These are phyloP conservation scores for Agonopterix subpropinquella DNA, from an alignment of 2,888 invertebrate species.

Conservation along the genomic window DNA sequence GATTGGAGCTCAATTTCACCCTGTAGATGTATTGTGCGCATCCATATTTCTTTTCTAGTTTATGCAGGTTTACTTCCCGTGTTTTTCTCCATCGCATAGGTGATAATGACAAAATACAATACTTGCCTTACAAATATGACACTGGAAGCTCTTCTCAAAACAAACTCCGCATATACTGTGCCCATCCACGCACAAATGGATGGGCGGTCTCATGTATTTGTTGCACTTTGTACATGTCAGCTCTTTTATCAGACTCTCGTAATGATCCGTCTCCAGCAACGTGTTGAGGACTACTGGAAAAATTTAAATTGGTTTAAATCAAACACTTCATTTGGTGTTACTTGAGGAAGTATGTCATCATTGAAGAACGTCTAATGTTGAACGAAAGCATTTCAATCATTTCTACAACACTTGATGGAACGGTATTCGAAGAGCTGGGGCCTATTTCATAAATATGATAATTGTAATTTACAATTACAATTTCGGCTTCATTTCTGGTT, in stretches of 20 bases:
- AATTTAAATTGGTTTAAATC: neutral
- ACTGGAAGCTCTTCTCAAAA: slow-evolving; percentile 56
- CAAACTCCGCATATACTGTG: slow-evolving; percentile 65
- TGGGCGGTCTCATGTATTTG: slow-evolving; percentile 67
- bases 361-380: too few relatives aligned
- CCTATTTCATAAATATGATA: too few relatives aligned
- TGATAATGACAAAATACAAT: neutral
- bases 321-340: too few relatives aligned
- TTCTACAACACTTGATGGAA: too few relatives aligned
- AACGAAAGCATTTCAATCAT: too few relatives aligned
- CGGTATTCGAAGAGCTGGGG: too few relatives aligned
- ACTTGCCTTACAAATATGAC: slow-evolving; percentile 57
- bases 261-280: slow-evolving; percentile 66
- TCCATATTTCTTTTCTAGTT: too few relatives aligned
- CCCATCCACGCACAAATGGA: slow-evolving; percentile 65
- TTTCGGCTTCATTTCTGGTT: too few relatives aligned
- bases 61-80: neutral
- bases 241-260: slow-evolving; percentile 63
- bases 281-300: slow-evolving; percentile 55
- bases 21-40: too few relatives aligned
- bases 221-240: slow-evolving; percentile 65
- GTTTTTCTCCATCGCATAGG: neutral
- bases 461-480: too few relatives aligned
- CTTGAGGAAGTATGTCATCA: too few relatives aligned
- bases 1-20: too few relatives aligned